Percentiles rank a stretch among this genome's conserved stretches.
Evolutionary conservation across 2,797 vertebrate genomes (phyloP).

Genomic region (Emys orbicularis): DNA sequence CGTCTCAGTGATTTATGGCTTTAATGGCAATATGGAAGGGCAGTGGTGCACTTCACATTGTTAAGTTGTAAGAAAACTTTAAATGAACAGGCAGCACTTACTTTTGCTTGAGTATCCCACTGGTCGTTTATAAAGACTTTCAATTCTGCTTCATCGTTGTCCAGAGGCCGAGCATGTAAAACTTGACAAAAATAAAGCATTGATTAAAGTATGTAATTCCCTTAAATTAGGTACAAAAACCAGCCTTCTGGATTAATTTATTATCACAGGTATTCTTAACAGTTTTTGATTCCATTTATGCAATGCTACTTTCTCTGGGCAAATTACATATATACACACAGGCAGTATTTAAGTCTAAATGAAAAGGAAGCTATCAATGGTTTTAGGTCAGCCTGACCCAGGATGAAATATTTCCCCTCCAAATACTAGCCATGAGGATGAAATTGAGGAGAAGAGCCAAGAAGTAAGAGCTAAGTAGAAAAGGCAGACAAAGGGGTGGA

Average conservation of each 20-base stretch:
- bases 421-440: background rate
- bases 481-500: background rate
- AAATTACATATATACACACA: slow-evolving; percentile 2
- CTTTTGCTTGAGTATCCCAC: slow-evolving; percentile 7
- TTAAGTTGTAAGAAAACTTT: slow-evolving; percentile 9
- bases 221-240: background rate
- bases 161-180: background rate
- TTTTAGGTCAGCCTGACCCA: background rate
- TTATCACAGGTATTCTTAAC: background rate
- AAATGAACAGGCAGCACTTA: background rate
- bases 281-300: slow-evolving; percentile 19
- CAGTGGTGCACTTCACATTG: background rate
- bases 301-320: background rate
- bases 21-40: background rate
- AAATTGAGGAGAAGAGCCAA: background rate
- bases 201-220: background rate
- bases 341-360: background rate
- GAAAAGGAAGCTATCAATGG: slow-evolving; percentile 9
- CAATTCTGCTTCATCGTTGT: slow-evolving; percentile 3
- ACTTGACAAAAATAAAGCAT: background rate
- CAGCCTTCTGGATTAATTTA: background rate
- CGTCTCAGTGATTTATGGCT: background rate
- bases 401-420: background rate
- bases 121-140: background rate
- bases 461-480: background rate